phyloP scores from a whole-genome alignment of 2,888 invertebrate genomes.

The Diachrysia chrysitis region DNA sequence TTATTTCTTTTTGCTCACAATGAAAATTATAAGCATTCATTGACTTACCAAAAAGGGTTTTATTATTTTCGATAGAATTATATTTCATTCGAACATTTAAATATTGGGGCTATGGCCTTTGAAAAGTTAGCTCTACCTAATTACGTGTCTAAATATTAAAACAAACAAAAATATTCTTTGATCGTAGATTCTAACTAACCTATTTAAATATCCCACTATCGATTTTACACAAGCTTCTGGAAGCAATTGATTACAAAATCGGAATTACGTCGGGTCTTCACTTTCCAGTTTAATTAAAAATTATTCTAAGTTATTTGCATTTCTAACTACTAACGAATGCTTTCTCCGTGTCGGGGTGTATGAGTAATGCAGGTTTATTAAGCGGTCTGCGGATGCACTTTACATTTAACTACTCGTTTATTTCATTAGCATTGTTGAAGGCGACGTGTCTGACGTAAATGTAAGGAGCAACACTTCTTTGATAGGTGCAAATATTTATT shows the following conservation, averaged over 20 bases:
- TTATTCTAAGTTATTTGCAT: conserved; percentile 7
- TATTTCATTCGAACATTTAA: neutral
- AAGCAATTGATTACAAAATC: neutral
- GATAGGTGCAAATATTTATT: neutral
- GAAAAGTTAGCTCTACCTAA: neutral
- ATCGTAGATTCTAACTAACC: neutral
- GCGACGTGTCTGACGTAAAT: neutral
- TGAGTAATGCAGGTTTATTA: conserved; percentile 3
- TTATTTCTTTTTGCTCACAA: neutral
- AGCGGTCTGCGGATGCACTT: neutral
- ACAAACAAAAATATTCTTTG: neutral
- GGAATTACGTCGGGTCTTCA: neutral
- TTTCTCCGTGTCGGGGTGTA: neutral
- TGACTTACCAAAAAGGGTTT: too few relatives aligned
- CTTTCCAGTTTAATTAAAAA: conserved; percentile 7
- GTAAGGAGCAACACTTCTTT: neutral
- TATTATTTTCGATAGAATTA: too few relatives aligned
- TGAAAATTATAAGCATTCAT: neutral
- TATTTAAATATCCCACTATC: neutral
- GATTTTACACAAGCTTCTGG: neutral
- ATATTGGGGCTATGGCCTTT: neutral
- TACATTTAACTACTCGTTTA: neutral
- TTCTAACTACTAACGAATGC: conserved; percentile 7
- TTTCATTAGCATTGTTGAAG: neutral
- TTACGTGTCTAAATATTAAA: neutral